Evolutionary conservation across 1,140 invertebrate species (phyloP).

Genomic region (Pseudomyrmex gracilis): DNA sequence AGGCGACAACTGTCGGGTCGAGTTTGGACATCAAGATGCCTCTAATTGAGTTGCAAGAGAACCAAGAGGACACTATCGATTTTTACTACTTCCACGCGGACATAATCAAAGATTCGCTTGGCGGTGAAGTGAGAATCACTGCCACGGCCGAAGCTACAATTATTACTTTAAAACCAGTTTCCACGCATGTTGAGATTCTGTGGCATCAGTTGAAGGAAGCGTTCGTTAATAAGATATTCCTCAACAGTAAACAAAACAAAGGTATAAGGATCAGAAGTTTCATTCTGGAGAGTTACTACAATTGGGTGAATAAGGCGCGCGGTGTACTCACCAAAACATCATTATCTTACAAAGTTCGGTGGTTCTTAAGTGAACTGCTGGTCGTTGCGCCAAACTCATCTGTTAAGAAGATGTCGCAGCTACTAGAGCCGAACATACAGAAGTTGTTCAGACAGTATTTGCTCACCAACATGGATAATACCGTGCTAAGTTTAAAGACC

Average conservation of each 20-base stretch:
- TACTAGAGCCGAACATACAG: constrained; percentile 63
- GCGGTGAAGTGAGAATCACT: constrained; percentile 72
- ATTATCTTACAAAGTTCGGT: constrained; percentile 69
- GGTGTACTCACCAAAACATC: constrained; percentile 59
- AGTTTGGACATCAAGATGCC: constrained; percentile 50
- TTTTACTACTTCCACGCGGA: constrained; percentile 72
- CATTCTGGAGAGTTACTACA: constrained; percentile 73
- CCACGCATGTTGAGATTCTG: constrained; percentile 64
- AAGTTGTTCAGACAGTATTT: constrained; percentile 75
- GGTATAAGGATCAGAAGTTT: constrained; percentile 72
- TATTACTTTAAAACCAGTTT: constrained; percentile 33
- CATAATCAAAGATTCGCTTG: constrained; percentile 69
- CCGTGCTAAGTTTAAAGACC: constrained; percentile 61
- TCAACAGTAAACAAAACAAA: constrained; percentile 59
- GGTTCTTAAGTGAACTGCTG: constrained; percentile 79
- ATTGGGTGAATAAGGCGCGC: constrained; percentile 71
- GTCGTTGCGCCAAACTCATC: constrained; percentile 68
- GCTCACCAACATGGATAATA: constrained; percentile 68
- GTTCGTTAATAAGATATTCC: constrained; percentile 78
- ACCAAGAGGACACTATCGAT: constrained; percentile 47
- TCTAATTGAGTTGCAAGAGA: constrained; percentile 46
- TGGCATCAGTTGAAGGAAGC: constrained; percentile 79
- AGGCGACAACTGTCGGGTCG: constrained; percentile 52
- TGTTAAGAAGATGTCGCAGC: constrained; percentile 61
- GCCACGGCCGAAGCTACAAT: constrained; percentile 24